Base-by-base conservation (phyloP, 2,888 invertebrate species). In the Caenorhabditis sp. region DNA sequence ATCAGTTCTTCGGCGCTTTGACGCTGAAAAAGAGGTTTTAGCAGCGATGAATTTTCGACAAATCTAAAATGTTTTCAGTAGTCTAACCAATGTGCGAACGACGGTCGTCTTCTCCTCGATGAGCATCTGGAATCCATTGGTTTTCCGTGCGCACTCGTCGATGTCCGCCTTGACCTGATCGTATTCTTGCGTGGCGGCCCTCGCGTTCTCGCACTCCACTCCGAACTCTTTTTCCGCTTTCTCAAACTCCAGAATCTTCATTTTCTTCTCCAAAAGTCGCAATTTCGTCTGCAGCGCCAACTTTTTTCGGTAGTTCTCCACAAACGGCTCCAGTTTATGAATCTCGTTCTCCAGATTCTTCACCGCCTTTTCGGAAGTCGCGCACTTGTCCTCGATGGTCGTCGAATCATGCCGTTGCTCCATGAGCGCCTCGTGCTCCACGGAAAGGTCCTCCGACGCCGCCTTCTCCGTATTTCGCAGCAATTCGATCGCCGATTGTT, bases 401-500 rank as follows among this genome's bases (percentile, higher is more conserved):
- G 39, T 61, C n/a, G 71, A 56, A 20, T 82, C 81, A 5, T 59
- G 48, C 50, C 79, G 27, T 26, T 71, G 71, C 39, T 78, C 32
- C 9, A 78, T 76, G 37, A 86, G 52, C 11, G 62, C 45, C 22
- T 65, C 43, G 53, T 85, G 84, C 35, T 46, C 50, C 7, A 62
- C 55, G n/a, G 63, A 53, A 1, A 84, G 65, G 17, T 73, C 65
- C 2, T 56, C 55, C 13, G 80, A 78, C 0, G 82, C 85, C 7
- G 85, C 85, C 62, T 93, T 92, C 84, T 95, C 93, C 0, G 97
- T 97, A 87, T 94, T 95, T 39, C 93, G 91, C 6, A 98, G 90
- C 0, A 97, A 90, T 78, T 94, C 93, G 80, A 93, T 93, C 0
- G 93, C 92, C 85, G 94, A 93, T 93, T 97, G 93, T 89, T 94